Base-by-base conservation (phyloP, 2,888 invertebrate species). In the Cheilosia pagana region DNA sequence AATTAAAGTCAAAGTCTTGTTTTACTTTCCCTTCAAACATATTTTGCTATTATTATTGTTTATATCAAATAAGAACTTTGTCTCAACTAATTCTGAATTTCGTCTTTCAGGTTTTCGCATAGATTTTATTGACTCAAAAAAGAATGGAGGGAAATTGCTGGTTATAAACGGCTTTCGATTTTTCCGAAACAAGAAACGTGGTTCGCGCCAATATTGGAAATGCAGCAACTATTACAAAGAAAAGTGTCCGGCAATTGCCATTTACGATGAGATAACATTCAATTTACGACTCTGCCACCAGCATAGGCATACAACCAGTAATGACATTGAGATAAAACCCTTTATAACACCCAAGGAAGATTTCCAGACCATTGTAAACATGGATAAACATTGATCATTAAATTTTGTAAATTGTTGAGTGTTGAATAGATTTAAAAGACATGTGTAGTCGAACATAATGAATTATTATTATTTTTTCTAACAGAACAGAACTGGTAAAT, bases 211-310 rank as follows among this genome's bases (percentile, higher is more conserved):
- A 86, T 92, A 92, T 78, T 92, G 92, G 92, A 92, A 92, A 82
- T 92, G 92, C 79, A 91, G 91, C 59, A 91, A 92, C 74, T 92
- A 92, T 74, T 92, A 92, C 65, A 92, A 92, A 81, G 91, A 91
- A 43, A 92, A 92, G 57, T 92, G 92, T 86, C 92, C 92, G 7
- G 91, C 92, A 12, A 92, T 92, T 60, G 92, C 92, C 0, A 91
- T 92, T 39, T 90, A 92, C 52, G 92, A 92, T 88, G 92, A 92
- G 65, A 89, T 88, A 8, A 90, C 90, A 6, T 87, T 90, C 6
- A 91, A 90, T 74, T 83, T 92, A 68, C 88, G 91, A 10, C 87
- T 92, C 12, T 91, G 91, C 45, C 92, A 92, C 86, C 90, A 91
- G 82, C 92, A 92, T 86, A 90, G 89, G 86, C 92, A 92, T 77